Conservation (phyloP, 2,113 vertebrate species). For the Cyprinodon variegatus region DNA sequence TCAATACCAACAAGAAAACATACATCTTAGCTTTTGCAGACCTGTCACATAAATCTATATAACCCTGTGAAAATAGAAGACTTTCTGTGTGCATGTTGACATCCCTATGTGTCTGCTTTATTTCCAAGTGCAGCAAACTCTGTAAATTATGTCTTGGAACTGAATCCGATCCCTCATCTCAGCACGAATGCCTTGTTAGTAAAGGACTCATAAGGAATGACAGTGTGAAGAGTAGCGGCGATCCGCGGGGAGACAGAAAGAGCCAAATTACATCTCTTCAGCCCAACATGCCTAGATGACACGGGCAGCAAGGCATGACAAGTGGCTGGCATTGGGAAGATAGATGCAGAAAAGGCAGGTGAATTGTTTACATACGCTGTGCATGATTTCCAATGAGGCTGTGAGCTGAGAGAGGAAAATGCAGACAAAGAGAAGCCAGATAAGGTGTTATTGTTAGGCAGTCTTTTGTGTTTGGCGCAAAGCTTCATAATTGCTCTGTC, state of each 20-base stretch:
- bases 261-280: slow-evolving; percentile 69
- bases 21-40: slow-evolving; percentile 8
- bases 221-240: slow-evolving; percentile 54
- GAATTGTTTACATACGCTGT: slow-evolving; percentile 1
- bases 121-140: slow-evolving; percentile 47
- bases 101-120: slow-evolving; percentile 34
- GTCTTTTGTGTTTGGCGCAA: slow-evolving; percentile 64
- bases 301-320: slow-evolving; percentile 66
- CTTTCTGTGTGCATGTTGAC: neutral
- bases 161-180: slow-evolving; percentile 54
- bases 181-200: slow-evolving; percentile 58
- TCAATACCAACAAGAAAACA: slow-evolving; percentile 15
- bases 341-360: slow-evolving; percentile 29
- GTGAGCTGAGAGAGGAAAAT: slow-evolving; percentile 34
- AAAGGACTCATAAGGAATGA: slow-evolving; percentile 68
- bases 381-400: slow-evolving; percentile 36
- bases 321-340: slow-evolving; percentile 61
- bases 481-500: slow-evolving; percentile 58
- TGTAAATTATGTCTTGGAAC: slow-evolving; percentile 53
- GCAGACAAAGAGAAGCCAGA: slow-evolving; percentile 51
- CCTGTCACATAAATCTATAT: slow-evolving; percentile 11
- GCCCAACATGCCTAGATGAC: slow-evolving; percentile 63
- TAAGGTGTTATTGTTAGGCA: slow-evolving; percentile 60
- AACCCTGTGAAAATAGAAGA: slow-evolving; percentile 6
- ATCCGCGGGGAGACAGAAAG: slow-evolving; percentile 62